Evolutionary conservation across 2,797 vertebrate species (phyloP).

Genomic region (Fratercula arctica): DNA sequence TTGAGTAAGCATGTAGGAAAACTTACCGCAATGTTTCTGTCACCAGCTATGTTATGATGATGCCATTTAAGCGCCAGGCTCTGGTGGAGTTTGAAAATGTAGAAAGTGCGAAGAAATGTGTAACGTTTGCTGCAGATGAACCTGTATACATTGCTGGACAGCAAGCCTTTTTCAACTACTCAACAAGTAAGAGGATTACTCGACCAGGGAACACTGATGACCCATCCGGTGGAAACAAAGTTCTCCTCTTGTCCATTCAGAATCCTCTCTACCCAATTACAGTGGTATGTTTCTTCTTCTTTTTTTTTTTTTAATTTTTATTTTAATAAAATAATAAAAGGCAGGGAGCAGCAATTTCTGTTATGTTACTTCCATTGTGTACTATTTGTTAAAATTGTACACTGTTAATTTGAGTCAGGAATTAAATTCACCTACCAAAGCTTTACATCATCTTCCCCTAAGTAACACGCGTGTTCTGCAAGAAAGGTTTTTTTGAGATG

Average conservation of each 20-base stretch:
- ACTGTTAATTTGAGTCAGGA: background rate
- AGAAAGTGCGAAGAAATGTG: slow-evolving; percentile 92
- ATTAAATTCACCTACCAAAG: background rate
- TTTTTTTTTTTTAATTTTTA: no score
- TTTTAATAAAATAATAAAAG: background rate
- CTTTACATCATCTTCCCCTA: background rate
- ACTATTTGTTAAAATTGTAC: background rate
- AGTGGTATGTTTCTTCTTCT: slow-evolving; percentile 81
- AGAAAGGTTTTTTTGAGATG: background rate
- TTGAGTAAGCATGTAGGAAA: background rate
- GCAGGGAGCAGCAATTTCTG: background rate
- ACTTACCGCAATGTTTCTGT: background rate
- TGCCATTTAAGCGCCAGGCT: slow-evolving; percentile 97
- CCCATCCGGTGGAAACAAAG: slow-evolving; percentile 96
- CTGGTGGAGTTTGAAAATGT: slow-evolving; percentile 93
- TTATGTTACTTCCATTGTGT: background rate
- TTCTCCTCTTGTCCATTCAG: slow-evolving; percentile 95
- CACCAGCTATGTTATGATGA: slow-evolving; percentile 97
- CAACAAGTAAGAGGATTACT: slow-evolving; percentile 96
- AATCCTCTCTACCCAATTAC: slow-evolving; percentile 98
- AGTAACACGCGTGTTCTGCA: background rate
- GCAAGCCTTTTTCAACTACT: slow-evolving; percentile 97
- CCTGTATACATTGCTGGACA: slow-evolving; percentile 94
- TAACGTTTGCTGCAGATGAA: slow-evolving; percentile 88
- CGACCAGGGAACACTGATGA: slow-evolving; percentile 94